Evolutionary conservation across 2,113 vertebrate species (phyloP), one percentile per base, ranked within the genome.

Genomic region (Panthera uncia): DNA sequence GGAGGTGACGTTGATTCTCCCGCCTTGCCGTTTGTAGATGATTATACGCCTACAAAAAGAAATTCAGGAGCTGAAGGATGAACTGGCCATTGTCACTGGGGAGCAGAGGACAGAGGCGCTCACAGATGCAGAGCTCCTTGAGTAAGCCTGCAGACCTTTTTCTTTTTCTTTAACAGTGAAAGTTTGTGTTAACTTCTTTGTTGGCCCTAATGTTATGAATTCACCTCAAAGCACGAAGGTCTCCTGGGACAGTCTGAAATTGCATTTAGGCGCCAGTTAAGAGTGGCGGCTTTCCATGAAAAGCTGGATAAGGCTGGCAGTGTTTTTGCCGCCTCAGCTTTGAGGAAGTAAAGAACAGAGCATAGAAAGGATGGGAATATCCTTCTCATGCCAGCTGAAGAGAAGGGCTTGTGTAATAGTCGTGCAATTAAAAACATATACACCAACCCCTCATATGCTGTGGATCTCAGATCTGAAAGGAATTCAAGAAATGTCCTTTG

Each of bases 41-140:
- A 99, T 99, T 89, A 33, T 98, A 3, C 99, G 98, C 89, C 98
- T 99, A 95, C 99, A 99, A 97, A 99, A 99, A 91, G 99, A 99
- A 98, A 98, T 99, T 95, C 99, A 99, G 97, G 98, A 98, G 27
- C 98, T 99, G 98, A 99, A 99, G 98, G 99, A 99, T 84, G 99
- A 99, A 97, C 98, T 99, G 96, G 98, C 98, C 1, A 86, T 99
- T 96, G 97, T 99, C 96, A 99, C 99, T 2, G 99, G 99, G 86
- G 98, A 99, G 97, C 98, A 98, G 97, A 99, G 99, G 97, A 98
- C 98, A 0, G 99, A 99, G 86, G 98, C 98, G 4, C 99, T 99
- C 68, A 99, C 99, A 38, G 98, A 98, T 68, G 99, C 99, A 29
- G 99, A 99, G 83, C 98, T 99, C 63, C 98, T 98, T 41, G 99